Evolutionary conservation across 1,140 invertebrate species (phyloP), one percentile per base, ranked within the genome.

Genomic region (Euborellia annulipes): DNA sequence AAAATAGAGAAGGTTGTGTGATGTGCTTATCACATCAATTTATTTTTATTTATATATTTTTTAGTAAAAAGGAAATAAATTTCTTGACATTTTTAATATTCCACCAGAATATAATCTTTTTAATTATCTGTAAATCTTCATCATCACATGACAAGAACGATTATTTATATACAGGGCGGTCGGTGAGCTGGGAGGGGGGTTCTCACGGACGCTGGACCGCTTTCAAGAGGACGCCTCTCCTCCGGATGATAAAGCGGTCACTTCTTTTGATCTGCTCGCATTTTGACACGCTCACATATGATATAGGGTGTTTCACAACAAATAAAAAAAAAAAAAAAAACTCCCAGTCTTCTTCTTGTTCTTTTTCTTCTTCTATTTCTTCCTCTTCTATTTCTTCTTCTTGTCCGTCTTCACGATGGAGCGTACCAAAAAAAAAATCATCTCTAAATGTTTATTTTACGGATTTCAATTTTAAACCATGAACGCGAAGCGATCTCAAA

Each of bases 141-240:
- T 27, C 23, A 27, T 27, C 23, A 27, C 23, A 27, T 27, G 23
- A 27, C 23, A 27, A 27, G 23, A 27, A 11, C 23, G 23, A 27
- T 27, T 27, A 27, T 51, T 52, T 52, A 52, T 51, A 51, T 49
- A 42, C 43, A 44, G 36, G 42, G 56, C 58, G 54, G 56, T 58
- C 54, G 20, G n/a, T n/a, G n/a, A n/a, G 23, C 23, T 6, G 23
- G 11, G 23, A 11, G 23, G 23, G 23, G 11, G 23, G 23, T 27
- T 27, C 23, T 27, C 23, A 27, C 23, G 23, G 4, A 27, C 23
- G 23, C 30, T 19, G 11, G 23, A 22, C 3, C 20, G n/a, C 2
- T 37, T n/a, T 13, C 11, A 20, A 16, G n/a, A 18, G 34, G 11
- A 23, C 41, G 36, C 21, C 27, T 34, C 22, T 23, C 39, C 20